A percentile compares a stretch with the other conserved stretches of the same genome.
Conservation (phyloP, 2,797 vertebrate species). For the Pseudochirops cupreus region DNA sequence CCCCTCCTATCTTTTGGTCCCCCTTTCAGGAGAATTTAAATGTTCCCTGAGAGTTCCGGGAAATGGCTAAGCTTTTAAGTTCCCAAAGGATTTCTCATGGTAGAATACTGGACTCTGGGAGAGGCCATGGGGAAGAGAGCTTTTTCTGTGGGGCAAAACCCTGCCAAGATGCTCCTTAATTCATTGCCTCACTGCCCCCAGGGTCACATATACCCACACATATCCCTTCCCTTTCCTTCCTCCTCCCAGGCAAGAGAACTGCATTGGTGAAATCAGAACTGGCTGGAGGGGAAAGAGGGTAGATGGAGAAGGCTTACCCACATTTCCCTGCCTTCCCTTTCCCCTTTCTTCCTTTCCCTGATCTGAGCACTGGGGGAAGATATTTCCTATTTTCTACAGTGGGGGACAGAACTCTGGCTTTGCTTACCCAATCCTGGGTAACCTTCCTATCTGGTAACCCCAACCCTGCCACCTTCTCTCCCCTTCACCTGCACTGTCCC, state of each 20-base stretch:
- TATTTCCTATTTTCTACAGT: neutral
- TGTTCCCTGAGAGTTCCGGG: neutral
- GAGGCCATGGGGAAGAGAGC: neutral
- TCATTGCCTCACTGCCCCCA: neutral
- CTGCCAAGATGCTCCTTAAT: neutral
- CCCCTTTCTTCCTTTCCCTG: conserved; percentile 7
- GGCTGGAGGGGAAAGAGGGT: neutral
- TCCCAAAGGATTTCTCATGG: neutral
- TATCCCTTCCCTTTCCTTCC: neutral
- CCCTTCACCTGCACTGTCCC: neutral
- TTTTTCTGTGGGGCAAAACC: neutral
- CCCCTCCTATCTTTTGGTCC: neutral
- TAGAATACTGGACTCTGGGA: neutral
- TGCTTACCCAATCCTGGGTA: neutral
- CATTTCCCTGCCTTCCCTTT: neutral
- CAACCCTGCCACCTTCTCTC: neutral
- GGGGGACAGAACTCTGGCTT: neutral
- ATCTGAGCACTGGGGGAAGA: neutral
- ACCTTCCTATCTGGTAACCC: neutral
- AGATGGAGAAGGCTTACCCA: neutral
- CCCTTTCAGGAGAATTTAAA: neutral
- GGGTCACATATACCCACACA: neutral
- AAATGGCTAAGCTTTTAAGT: neutral
- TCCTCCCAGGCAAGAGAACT: conserved; percentile 7
- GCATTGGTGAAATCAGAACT: conserved; percentile 17